Conservation (phyloP, 1,140 invertebrate species). For the Philopotamus ludificatus region DNA sequence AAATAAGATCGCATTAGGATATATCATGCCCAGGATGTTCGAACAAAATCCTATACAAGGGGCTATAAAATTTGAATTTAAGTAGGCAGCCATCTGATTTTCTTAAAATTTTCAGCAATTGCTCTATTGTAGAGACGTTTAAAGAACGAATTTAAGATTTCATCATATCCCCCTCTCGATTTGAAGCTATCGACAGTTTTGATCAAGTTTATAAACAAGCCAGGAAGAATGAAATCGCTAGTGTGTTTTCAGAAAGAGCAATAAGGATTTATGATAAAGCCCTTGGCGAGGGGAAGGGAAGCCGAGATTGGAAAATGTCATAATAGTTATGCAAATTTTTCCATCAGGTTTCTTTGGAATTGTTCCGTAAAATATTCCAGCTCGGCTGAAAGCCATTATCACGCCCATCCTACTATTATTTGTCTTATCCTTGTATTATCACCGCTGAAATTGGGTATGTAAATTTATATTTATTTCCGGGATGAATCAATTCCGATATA, state of each 20-base stretch:
- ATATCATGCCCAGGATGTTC: conserved; percentile 32
- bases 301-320: conserved; percentile 41
- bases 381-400: conserved; percentile 10
- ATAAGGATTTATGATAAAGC: conserved; percentile 36
- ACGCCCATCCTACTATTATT: conserved; percentile 7
- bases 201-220: conserved; percentile 32
- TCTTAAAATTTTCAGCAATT: no score
- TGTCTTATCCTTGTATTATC: background rate
- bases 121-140: no score
- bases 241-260: conserved; percentile 30
- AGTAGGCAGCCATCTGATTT: no score
- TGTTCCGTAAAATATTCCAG: conserved; percentile 17
- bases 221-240: conserved; percentile 28
- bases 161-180: no score
- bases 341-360: conserved; percentile 24
- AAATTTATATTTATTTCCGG: no score
- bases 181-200: no score
- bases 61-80: background rate
- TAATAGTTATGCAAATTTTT: conserved; percentile 43
- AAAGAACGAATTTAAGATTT: no score
- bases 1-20: conserved; percentile 38
- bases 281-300: conserved; percentile 11
- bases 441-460: no score
- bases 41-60: conserved; percentile 11
- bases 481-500: no score